Base-by-base conservation (phyloP, 1,140 invertebrate species). In the Camponotus pennsylvanicus region DNA sequence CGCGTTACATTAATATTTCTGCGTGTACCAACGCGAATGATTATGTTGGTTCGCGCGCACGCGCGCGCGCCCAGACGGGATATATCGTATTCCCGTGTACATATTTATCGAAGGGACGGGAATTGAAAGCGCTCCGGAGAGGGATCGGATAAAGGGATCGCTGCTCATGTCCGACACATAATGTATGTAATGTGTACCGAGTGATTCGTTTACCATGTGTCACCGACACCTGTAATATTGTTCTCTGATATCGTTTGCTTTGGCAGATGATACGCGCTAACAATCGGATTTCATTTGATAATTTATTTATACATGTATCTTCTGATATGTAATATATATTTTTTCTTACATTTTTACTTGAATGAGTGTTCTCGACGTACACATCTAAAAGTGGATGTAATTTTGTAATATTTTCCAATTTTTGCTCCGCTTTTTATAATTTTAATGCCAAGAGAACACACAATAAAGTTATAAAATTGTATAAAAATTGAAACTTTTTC, bases 1-100 rank as follows among this genome's bases (percentile, higher is more conserved):
- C 52, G 52, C 27, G 42, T 86, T 82, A 82, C 77, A 66, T 86
- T 83, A 86, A 90, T 90, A 88, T 90, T 87, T 90, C 88, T 90
- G 80, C 86, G 86, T 86, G 86, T 88, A 90, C 70, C 86, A 75
- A 37, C 86, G 80, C 57, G 80, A 73, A 85, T 61, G 86, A 90
- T 90, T 89, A 90, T 76, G 57, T 64, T 71, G 87, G 70, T 86
- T 75, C 59, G n/a, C 64, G 79, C 57, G 34, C 66, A 69, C 66
- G 69, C 52, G 49, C 69, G 57, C 55, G n/a, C 34, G 11, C n/a
- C 11, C 49, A 37, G 75, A 32, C 70, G 79, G 63, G 83, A 70
- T 75, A 45, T 15, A 32, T 80, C 82, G 69, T 82, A 40, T 89
- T 86, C 71, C 88, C 67, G 77, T 78, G 83, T 52, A 59, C 73